Evolutionary conservation across 2,797 vertebrate genomes (phyloP), one percentile per base, ranked within the genome.

Genomic region (Champsocephalus gunnari): DNA sequence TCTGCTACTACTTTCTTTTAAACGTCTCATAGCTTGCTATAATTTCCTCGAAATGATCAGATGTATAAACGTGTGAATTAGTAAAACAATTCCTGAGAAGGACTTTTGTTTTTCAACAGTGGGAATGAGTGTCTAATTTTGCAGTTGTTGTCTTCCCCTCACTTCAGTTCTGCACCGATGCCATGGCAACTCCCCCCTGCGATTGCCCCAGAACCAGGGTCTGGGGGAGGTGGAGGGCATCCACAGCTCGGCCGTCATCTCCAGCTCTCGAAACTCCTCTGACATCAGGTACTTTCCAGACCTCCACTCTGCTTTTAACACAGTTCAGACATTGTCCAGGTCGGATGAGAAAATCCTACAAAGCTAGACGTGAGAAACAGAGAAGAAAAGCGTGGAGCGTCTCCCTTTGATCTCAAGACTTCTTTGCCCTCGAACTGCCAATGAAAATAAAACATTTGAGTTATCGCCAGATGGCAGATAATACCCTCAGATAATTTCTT

Each of bases 201-300:
- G 95, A 14, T 86, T 95, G 44, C 69, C 93, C 4, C 94, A 93
- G 87, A 91, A 80, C 75, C 94, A 94, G 44, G 66, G 54, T 11
- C 28, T 21, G 9, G 66, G 66, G 38, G 94, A 96, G 70, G 95
- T 94, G 12, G 95, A 96, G 78, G 89, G 95, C 76, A 80, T 94
- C 87, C 94, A 53, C 87, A 86, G 83, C 57, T 93, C 95, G 0
- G 65, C 85, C 0, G 77, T 92, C 50, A 89, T 95, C 69, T 92
- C 93, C 64, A 79, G 83, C n/a, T 80, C 91, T 49, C 80, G 67
- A 11, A 86, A 90, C 38, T 5, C 83, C 5, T 74, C 88, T 14
- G 92, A 94, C 73, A 85, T 41, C 93, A 94, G 93, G 94, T 95
- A 79, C 45, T 50, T 38, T 44, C 41, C 38, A 41, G 12, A 8